Base-by-base conservation (phyloP, 2,797 vertebrate genomes). In the Lerista edwardsae region DNA sequence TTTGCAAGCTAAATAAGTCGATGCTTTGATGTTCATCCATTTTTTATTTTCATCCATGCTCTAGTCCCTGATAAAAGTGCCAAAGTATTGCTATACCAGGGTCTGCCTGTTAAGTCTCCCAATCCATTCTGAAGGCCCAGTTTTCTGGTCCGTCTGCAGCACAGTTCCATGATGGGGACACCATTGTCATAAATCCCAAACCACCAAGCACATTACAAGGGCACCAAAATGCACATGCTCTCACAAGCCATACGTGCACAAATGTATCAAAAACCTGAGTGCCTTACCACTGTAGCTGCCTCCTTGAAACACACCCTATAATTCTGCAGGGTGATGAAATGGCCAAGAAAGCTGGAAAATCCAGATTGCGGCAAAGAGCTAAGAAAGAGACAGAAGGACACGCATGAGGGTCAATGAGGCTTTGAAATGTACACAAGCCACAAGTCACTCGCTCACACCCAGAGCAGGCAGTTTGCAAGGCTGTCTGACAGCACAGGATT, bases 271-370 rank as follows among this genome's bases (percentile, higher is more conserved):
- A 8, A 25, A 15, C 12, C n/a, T 23, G 1, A 55, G 9, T 25
- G 34, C 9, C 84, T 86, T 86, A 86, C 84, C 84, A 51, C 44
- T 39, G 62, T 25, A 39, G 84, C 3, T 71, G 74, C 73, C 14
- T n/a, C 44, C 77, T 82, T 86, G 75, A 86, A 81, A 41, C 74
- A 72, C 31, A 86, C 84, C 7, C 65, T 82, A 31, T 76, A 86
- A 19, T 86, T 77, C 84, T 75, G 25, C 27, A 86, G 34, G 41
- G 77, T 0, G 27, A 86, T 86, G 84, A 82, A 82, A 1, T 72
- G 84, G 74, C 74, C 79, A 77, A 82, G 9, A 36, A 82, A 62
- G 31, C 57, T 62, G 34, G 84, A 57, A 76, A 82, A 71, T 31
- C 27, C 79, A 64, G 65, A n/a, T 27, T 64, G 73, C n/a, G 74